These are phyloP conservation scores for Callionymus lyra DNA, from an alignment of 2,113 vertebrate species.

Conservation along the genomic window DNA sequence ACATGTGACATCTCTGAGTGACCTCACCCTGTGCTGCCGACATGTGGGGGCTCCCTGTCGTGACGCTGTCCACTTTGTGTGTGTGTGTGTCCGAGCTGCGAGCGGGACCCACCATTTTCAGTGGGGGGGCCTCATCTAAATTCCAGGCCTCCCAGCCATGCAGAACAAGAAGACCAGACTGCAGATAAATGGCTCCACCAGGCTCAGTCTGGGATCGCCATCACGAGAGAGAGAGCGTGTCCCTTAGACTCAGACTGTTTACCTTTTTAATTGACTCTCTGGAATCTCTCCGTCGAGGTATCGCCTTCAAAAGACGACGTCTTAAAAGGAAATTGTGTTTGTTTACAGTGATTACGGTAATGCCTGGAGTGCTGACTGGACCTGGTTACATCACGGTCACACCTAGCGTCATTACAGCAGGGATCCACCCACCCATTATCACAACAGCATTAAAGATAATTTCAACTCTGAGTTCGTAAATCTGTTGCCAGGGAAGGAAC, in stretches of 20 bases:
- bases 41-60: slow-evolving; percentile 22
- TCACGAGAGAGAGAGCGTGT: slow-evolving; percentile 22
- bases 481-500: not conserved
- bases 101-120: slow-evolving; percentile 44
- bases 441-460: slow-evolving; percentile 18
- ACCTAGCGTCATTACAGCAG: slow-evolving; percentile 27
- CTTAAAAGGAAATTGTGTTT: slow-evolving; percentile 13
- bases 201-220: slow-evolving; percentile 48
- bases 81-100: slow-evolving; percentile 43
- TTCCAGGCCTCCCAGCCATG: slow-evolving; percentile 51
- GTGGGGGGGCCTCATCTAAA: slow-evolving; percentile 54
- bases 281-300: too few relatives aligned
- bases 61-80: slow-evolving; percentile 24
- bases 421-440: slow-evolving; percentile 6
- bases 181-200: slow-evolving; percentile 57
- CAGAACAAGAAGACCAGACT: slow-evolving; percentile 54
- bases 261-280: slow-evolving; percentile 9
- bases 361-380: slow-evolving; percentile 27
- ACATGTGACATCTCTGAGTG: not conserved
- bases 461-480: slow-evolving; percentile 4
- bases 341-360: slow-evolving; percentile 39
- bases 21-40: not conserved
- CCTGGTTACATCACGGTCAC: slow-evolving; percentile 23
- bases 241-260: slow-evolving; percentile 17
- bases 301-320: too few relatives aligned